Conservation (phyloP, 2,113 vertebrate genomes). For the Rattus rattus region DNA sequence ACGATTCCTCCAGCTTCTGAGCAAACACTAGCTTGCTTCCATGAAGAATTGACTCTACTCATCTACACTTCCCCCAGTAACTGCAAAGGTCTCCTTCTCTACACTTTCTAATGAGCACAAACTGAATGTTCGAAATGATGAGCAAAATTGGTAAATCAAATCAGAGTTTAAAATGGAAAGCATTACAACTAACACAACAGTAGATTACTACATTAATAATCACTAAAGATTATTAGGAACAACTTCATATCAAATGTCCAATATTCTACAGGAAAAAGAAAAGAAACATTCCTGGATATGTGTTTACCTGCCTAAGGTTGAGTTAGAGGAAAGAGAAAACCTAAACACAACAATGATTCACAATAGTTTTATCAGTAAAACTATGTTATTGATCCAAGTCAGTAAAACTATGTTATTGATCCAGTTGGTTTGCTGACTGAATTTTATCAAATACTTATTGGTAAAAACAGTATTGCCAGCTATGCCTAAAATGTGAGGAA, state of each 20-base stretch:
- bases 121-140: neutral
- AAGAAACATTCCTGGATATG: neutral
- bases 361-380: neutral
- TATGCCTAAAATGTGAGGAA: neutral
- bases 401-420: neutral
- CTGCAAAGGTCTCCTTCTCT: neutral
- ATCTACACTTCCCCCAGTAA: neutral
- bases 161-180: neutral
- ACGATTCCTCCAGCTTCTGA: neutral
- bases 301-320: neutral
- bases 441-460: neutral
- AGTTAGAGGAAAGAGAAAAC: neutral
- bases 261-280: neutral
- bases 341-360: neutral
- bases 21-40: neutral
- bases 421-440: neutral
- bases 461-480: neutral
- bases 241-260: neutral
- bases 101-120: neutral
- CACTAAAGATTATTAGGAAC: neutral
- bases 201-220: too few relatives aligned
- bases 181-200: neutral
- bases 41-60: too few relatives aligned
- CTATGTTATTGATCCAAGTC: neutral
- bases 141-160: neutral